Evolutionary conservation across 1,140 invertebrate genomes (phyloP).

Genomic region (Antheraea pernyi): DNA sequence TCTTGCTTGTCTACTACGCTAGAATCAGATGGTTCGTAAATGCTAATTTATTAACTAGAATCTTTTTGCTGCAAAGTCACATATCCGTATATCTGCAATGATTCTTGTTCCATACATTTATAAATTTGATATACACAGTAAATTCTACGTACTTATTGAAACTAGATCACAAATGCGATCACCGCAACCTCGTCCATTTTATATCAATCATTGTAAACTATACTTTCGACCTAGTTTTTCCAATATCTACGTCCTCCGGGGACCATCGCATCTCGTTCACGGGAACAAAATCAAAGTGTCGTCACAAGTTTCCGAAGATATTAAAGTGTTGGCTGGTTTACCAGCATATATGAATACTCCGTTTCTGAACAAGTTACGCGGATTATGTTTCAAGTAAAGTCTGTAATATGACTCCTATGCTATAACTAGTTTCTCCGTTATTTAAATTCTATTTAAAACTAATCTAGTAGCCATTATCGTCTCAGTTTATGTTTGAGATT

Average conservation of each 20-base stretch:
- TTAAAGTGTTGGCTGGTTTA: slow-evolving; percentile 17
- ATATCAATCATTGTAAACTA: slow-evolving; percentile 2
- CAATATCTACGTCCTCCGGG: background rate
- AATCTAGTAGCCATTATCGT: too few relatives aligned
- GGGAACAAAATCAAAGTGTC: slow-evolving; percentile 19
- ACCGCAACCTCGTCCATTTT: background rate
- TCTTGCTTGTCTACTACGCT: too few relatives aligned
- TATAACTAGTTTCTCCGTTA: too few relatives aligned
- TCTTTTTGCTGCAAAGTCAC: too few relatives aligned
- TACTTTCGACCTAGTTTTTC: slow-evolving; percentile 8
- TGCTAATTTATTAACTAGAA: too few relatives aligned
- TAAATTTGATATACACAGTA: background rate
- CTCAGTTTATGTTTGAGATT: too few relatives aligned
- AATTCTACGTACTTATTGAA: background rate
- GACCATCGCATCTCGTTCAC: background rate
- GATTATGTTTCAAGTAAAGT: background rate
- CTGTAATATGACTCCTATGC: background rate
- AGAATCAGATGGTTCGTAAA: too few relatives aligned
- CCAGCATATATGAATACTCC: slow-evolving; percentile 11
- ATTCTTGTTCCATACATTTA: background rate
- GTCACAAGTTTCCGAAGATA: slow-evolving; percentile 7
- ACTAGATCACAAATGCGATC: background rate
- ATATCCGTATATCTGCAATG: too few relatives aligned
- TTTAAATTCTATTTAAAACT: too few relatives aligned
- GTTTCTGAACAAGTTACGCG: background rate